phyloP scores from a whole-genome alignment of 1,140 invertebrate species.

The Nasonia giraulti region DNA sequence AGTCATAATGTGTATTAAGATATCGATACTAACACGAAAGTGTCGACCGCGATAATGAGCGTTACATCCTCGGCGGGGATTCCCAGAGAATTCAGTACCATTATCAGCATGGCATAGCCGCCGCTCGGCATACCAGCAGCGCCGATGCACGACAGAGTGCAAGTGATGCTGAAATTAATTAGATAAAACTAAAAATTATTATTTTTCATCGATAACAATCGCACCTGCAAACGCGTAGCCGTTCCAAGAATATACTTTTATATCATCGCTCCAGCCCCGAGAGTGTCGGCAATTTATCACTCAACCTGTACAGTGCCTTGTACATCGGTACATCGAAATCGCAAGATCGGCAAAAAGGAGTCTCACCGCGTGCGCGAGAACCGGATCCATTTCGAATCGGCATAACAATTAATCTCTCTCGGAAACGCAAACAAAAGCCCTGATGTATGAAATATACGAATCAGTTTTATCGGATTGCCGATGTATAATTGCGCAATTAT shows the following conservation, averaged over 20 bases:
- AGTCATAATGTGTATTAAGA: not conserved
- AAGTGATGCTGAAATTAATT: slow-evolving; percentile 78
- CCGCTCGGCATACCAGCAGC: slow-evolving; percentile 87
- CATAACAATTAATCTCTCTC: not conserved
- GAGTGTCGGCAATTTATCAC: not conserved
- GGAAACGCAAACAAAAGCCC: not conserved
- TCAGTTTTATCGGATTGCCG: not conserved
- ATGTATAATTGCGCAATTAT: not conserved
- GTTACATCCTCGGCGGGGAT: slow-evolving; percentile 83
- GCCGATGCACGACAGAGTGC: slow-evolving; percentile 85
- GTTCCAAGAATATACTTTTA: no score
- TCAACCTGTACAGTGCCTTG: not conserved
- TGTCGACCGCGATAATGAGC: slow-evolving; percentile 85
- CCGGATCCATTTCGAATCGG: not conserved
- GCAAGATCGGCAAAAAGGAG: not conserved
- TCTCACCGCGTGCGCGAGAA: no score
- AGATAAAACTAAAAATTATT: not conserved
- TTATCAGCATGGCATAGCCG: slow-evolving; percentile 83
- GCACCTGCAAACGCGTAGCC: no score
- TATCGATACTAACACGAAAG: slow-evolving; percentile 79
- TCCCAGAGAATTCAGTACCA: slow-evolving; percentile 84
- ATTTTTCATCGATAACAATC: no score
- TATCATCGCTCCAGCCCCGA: no score
- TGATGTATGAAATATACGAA: no score
- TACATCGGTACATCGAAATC: not conserved